These are phyloP conservation scores for Carassius gibelio DNA, from an alignment of 2,113 vertebrate genomes.

Conservation along the genomic window DNA sequence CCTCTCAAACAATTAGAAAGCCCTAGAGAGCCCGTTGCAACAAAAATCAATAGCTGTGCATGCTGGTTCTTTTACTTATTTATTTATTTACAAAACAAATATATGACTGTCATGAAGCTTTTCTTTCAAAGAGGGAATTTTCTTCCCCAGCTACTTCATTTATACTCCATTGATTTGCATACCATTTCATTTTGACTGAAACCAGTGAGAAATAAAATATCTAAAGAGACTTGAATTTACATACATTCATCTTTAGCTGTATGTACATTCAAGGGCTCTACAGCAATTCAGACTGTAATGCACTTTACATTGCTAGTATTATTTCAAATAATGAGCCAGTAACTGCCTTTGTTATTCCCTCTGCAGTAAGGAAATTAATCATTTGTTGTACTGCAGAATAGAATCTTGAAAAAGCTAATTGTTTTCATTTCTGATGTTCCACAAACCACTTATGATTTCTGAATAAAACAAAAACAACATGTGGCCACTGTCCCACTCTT, in stretches of 20 bases:
- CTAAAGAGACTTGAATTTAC: neutral
- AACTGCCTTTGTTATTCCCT: neutral
- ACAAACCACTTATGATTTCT: neutral
- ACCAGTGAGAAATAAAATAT: neutral
- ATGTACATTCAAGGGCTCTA: neutral
- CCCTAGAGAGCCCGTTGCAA: slow-evolving; percentile 19
- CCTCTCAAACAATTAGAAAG: slow-evolving; percentile 31
- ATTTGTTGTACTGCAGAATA: neutral
- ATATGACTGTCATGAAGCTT: neutral
- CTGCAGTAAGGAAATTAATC: neutral
- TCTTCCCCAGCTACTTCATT: neutral
- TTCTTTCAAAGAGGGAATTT: neutral
- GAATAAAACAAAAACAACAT: too few relatives aligned
- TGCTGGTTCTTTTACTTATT: slow-evolving; percentile 34
- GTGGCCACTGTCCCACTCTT: neutral
- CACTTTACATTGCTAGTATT: neutral
- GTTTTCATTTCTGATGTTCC: neutral
- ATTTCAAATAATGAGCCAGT: neutral
- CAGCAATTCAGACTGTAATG: neutral
- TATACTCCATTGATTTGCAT: neutral
- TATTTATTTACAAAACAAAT: neutral
- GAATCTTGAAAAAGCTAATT: neutral
- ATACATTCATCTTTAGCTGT: neutral
- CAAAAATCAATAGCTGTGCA: slow-evolving; percentile 46
- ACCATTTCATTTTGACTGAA: neutral